Base-by-base conservation (phyloP, 2,888 invertebrate genomes). In the Trachelus stipa region DNA sequence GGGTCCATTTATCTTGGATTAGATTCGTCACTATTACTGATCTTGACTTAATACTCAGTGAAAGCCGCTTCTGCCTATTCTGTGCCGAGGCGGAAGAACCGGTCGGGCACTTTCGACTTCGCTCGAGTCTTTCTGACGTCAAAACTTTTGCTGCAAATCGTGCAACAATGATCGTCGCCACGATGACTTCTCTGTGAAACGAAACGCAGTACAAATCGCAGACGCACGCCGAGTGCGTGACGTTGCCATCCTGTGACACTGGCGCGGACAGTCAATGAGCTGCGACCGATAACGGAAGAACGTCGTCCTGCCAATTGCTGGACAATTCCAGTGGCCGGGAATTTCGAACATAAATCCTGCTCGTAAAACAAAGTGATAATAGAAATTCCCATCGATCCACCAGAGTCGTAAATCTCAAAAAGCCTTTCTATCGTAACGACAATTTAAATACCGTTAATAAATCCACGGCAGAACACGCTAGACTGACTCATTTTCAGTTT, bases 61-160 rank as follows among this genome's bases (percentile, higher is more conserved):
- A 78, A 79, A 78, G 79, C 69, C 34, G 69, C 71, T 56, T 69
- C 73, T 40, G 69, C 69, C 40, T 30, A 11, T 30, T 31, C 40
- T 23, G 33, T 37, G 73, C 34, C 34, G 78, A 74, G 37, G 31
- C 68, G 37, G 35, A 75, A 78, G 73, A 73, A 77, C 76, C 69
- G 76, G 56, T 71, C 31, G 76, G 76, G 75, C 77, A 78, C 78
- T 76, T 79, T 78, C 76, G 71, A 78, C 40, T 78, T 73, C n/a
- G 34, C 68, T 34, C 31, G 71, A 31, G 71, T 12, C 71, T 23
- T 56, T 15, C 23, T 9, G 23, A 56, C 9, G 56, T 1, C 56
- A 6, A 56, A 23, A 56, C 56, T 23, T 23, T 2, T 9, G 56
- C 9, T 56, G 56, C 56, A 56, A 56, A 23, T 23, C 56, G 23